Evolutionary conservation across 2,888 invertebrate genomes (phyloP).

Genomic region (Andrena marginata): DNA sequence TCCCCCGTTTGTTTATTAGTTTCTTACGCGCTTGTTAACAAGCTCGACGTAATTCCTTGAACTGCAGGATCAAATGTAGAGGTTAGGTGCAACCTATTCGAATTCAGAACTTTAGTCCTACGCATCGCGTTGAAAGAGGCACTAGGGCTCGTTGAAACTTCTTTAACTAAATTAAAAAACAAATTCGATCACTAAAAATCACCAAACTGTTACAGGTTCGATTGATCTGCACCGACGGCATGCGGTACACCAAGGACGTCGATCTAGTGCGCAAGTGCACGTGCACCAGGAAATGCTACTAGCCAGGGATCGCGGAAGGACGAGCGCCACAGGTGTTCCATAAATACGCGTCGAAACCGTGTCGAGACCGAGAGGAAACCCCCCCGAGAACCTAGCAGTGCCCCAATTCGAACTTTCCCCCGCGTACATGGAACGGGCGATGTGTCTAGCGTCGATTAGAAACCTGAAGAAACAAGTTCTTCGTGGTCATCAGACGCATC

Average conservation of each 20-base stretch:
- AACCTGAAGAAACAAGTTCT: not conserved
- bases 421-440: constrained; percentile 23
- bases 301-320: constrained; percentile 64
- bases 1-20: no score
- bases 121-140: no score
- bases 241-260: constrained; percentile 97
- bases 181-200: not conserved
- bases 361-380: constrained; percentile 67
- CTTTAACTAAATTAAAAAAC: no score
- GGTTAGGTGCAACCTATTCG: no score
- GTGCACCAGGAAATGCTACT: constrained; percentile 96
- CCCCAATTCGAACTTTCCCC: constrained; percentile 57
- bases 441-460: constrained; percentile 27
- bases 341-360: constrained; percentile 61
- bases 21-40: no score
- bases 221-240: constrained; percentile 96
- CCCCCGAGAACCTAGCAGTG: constrained; percentile 65
- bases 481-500: constrained; percentile 24
- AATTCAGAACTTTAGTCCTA: no score
- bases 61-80: no score
- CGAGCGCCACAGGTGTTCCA: constrained; percentile 63
- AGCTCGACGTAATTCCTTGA: no score
- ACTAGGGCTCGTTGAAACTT: no score
- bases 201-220: constrained; percentile 88
- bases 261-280: constrained; percentile 98